Evolutionary conservation across 1,140 invertebrate genomes (phyloP), one percentile per base, ranked within the genome.

Genomic region (Sitobion miscanthi): DNA sequence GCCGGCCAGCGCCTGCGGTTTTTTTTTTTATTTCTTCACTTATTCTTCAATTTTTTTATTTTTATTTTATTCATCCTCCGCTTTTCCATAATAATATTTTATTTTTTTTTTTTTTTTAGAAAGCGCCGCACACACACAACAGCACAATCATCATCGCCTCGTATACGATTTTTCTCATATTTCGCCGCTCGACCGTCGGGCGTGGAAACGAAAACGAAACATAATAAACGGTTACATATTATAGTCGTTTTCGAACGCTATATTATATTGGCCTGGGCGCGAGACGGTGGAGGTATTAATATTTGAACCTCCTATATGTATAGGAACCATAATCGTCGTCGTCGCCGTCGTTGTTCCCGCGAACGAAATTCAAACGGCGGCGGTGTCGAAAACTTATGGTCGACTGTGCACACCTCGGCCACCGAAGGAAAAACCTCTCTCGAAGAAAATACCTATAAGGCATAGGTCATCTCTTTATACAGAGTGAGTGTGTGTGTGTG

Each of bases 1-100:
- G 21, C 91, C 77, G 90, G 21, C 91, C 77, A 82, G 77, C 47
- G 91, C 91, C 91, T 92, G 91, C 91, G 91, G 91, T 92, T 92
- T 92, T 85, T 42, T 42, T 42, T 82, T 91, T 91, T 89, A 35
- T 45, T 45, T 86, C 38, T 25, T 25, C 35, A 38, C 47, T 87
- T 47, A 35, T 42, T 52, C 69, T 91, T 91, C 69, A 45, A 69
- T 90, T 69, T 69, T 91, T 82, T 91, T 91, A 49, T 91, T n/a
- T 83, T 30, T n/a, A 47, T 47, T 21, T 47, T 49, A 11, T 87
- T 87, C 52, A 2, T 49, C 49, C 62, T 35, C 42, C n/a, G 21
- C 23, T 49, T n/a, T 25, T 14, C 23, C 77, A 35, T 83, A 85
- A 25, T 77, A 47, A n/a, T 69, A 69, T 30, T 47, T 69, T 77